Conservation (phyloP, 2,888 invertebrate species). For the Sesia bembeciformis region DNA sequence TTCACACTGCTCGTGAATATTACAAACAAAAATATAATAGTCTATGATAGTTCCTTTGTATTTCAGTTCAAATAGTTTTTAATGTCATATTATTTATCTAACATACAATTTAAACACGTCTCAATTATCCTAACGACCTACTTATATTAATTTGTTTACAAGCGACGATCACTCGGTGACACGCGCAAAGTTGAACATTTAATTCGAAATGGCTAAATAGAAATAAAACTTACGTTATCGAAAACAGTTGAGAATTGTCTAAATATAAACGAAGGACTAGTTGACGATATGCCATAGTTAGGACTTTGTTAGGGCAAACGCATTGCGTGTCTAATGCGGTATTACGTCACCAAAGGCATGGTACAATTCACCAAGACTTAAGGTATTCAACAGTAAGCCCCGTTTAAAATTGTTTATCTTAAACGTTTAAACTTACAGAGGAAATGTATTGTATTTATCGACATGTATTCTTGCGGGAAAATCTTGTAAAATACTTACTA, state of each 20-base stretch:
- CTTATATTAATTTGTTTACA: slow-evolving; percentile 47
- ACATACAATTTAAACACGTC: slow-evolving; percentile 47
- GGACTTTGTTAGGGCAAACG: too few relatives aligned
- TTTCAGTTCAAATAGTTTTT: slow-evolving; percentile 50
- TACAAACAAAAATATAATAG: slow-evolving; percentile 28
- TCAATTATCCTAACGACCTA: slow-evolving; percentile 40
- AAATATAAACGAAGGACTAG: slow-evolving; percentile 28
- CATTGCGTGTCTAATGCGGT: too few relatives aligned
- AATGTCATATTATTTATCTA: slow-evolving; percentile 27
- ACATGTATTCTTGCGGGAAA: too few relatives aligned
- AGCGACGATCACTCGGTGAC: slow-evolving; percentile 19
- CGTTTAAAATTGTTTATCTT: too few relatives aligned
- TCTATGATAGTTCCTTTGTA: slow-evolving; percentile 18
- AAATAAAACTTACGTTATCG: not conserved
- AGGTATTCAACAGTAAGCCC: too few relatives aligned
- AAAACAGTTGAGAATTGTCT: slow-evolving; percentile 4
- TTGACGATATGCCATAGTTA: slow-evolving; percentile 11
- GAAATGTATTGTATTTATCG: too few relatives aligned
- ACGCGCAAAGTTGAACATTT: slow-evolving; percentile 14
- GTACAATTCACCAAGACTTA: too few relatives aligned
- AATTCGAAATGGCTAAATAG: not conserved
- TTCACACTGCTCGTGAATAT: slow-evolving; percentile 32
- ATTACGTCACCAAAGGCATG: too few relatives aligned
- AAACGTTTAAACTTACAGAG: too few relatives aligned
- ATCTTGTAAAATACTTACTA: too few relatives aligned